A percentile compares a stretch with the other conserved stretches of the same genome.
Evolutionary conservation across 1,140 invertebrate genomes (phyloP).

Genomic region (Kradibia gibbosae): DNA sequence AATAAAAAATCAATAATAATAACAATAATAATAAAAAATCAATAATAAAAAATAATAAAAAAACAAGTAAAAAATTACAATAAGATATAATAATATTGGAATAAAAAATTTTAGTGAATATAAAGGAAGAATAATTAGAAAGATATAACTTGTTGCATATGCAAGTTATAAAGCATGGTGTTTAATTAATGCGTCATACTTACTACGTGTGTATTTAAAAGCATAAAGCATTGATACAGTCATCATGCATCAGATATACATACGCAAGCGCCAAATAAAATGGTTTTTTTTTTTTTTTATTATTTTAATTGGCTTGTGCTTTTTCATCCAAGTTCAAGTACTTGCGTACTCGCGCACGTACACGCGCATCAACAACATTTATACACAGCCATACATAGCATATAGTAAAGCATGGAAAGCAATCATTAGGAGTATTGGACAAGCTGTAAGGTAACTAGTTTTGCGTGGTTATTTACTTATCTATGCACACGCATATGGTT

Average conservation of each 20-base stretch:
- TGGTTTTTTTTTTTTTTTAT: background rate
- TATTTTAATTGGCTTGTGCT: background rate
- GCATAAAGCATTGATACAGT: conserved; percentile 7
- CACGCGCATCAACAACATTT: background rate
- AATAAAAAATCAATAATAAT: background rate
- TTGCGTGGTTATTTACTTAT: conserved; percentile 3
- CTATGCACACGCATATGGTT: background rate
- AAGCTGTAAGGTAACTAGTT: conserved; percentile 9
- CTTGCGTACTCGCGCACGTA: background rate
- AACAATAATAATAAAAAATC: background rate
- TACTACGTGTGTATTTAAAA: background rate
- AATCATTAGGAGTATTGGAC: background rate
- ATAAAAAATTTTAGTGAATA: too few relatives aligned
- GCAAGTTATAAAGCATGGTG: background rate
- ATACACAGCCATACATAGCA: background rate
- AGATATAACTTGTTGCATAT: background rate
- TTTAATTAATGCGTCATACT: background rate
- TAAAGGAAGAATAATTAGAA: too few relatives aligned
- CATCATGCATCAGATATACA: background rate
- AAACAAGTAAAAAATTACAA: too few relatives aligned
- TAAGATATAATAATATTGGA: too few relatives aligned
- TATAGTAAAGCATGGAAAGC: conserved; percentile 20
- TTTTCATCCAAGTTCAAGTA: background rate
- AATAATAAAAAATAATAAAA: too few relatives aligned
- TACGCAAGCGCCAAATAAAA: background rate